phyloP scores from a whole-genome alignment of 1,140 invertebrate genomes.

The Coelopa frigida region DNA sequence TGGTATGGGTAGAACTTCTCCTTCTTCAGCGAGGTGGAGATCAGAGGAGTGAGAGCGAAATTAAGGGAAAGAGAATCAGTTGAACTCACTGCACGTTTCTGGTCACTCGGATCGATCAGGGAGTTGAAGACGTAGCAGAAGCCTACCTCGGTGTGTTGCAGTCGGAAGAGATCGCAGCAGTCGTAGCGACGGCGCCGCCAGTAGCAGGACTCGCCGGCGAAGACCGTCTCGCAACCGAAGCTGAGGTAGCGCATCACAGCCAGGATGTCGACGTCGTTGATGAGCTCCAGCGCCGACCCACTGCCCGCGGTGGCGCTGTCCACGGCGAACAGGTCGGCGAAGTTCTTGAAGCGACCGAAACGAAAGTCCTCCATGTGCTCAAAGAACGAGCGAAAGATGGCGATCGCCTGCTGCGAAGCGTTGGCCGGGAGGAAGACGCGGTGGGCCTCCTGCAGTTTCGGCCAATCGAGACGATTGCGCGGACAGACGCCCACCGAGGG shows the following conservation, averaged over 20 bases:
- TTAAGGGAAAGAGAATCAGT: background rate
- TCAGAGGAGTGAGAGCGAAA: background rate
- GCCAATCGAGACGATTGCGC: constrained; percentile 25
- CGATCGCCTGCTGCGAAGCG: constrained; percentile 7
- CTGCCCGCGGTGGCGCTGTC: constrained; percentile 12
- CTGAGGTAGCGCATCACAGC: constrained; percentile 17
- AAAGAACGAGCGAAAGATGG: constrained; percentile 28
- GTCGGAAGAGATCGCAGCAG: constrained; percentile 30
- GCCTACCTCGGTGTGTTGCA: constrained; percentile 32
- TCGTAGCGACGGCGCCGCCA: constrained; percentile 23
- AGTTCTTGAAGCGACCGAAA: constrained; percentile 15
- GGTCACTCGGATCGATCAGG: constrained; percentile 14
- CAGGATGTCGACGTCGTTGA: constrained; percentile 23
- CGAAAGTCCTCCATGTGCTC: constrained; percentile 16
- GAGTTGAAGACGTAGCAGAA: constrained; percentile 33
- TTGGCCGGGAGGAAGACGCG: constrained; percentile 26
- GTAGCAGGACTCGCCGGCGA: constrained; percentile 14
- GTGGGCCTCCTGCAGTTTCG: constrained; percentile 14
- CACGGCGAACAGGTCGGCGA: constrained; percentile 21
- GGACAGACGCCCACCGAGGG: constrained; percentile 30
- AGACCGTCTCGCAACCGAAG: constrained; percentile 21
- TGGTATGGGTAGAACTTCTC: constrained; percentile 28
- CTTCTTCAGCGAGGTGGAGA: constrained; percentile 12
- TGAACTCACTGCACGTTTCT: constrained; percentile 13
- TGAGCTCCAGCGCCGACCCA: background rate